phyloP scores from a whole-genome alignment of 2,797 vertebrate species.

The Percopsis omiscomaycus region DNA sequence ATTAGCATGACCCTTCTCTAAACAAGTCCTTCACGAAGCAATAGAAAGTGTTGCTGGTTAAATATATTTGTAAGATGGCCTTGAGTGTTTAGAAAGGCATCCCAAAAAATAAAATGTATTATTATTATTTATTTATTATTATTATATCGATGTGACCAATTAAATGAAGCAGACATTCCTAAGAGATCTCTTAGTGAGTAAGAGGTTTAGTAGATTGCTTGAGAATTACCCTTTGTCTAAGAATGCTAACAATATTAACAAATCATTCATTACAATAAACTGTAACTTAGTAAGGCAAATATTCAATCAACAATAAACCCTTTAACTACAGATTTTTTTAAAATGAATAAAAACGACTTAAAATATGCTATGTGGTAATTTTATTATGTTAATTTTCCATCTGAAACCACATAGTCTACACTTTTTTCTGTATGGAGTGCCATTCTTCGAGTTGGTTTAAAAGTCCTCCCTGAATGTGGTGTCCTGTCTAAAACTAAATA shows the following conservation, averaged over 20 bases:
- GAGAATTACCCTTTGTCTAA: conserved; percentile 11
- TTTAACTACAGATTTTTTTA: neutral
- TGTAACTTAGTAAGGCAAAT: conserved; percentile 4
- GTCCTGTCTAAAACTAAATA: conserved; percentile 69
- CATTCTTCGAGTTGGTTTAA: conserved; percentile 32
- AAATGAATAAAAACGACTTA: no score
- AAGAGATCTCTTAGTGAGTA: conserved; percentile 8
- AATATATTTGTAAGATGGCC: no score
- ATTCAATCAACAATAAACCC: conserved; percentile 15
- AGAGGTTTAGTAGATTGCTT: conserved; percentile 2
- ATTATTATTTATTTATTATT: no score
- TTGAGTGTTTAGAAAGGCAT: no score
- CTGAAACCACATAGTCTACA: conserved; percentile 19
- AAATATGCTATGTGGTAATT: no score
- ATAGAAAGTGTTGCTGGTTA: conserved; percentile 18
- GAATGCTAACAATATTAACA: conserved; percentile 29
- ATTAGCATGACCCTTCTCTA: conserved; percentile 20
- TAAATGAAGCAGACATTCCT: conserved; percentile 1
- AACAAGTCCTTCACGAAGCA: conserved; percentile 35
- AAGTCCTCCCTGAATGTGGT: conserved; percentile 68
- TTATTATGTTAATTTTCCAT: neutral
- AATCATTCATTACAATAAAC: conserved; percentile 31
- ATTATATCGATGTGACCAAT: conserved; percentile 9
- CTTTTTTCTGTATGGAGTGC: conserved; percentile 31
- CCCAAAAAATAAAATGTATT: no score